Conservation (phyloP, 2,888 invertebrate species). For the Chelonus formosanus region DNA sequence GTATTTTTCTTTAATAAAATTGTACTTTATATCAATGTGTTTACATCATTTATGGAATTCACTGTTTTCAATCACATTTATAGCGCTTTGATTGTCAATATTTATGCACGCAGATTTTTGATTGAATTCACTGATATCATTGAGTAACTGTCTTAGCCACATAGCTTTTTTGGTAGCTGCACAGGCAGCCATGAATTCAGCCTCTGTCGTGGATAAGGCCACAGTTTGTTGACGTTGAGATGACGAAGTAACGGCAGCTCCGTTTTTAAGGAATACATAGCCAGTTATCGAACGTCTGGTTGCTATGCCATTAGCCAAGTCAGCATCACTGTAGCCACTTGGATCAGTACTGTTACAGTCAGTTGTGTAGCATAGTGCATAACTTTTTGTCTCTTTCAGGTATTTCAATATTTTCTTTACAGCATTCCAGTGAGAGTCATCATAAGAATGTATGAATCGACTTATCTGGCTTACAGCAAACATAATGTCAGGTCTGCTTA, state of each 20-base stretch:
- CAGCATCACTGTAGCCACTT: slow-evolving; percentile 9
- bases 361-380: neutral
- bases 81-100: slow-evolving; percentile 3
- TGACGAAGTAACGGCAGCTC: too few species aligned
- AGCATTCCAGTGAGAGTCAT: slow-evolving; percentile 18
- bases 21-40: too few species aligned
- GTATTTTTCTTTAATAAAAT: too few species aligned
- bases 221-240: too few species aligned
- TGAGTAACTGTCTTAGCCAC: neutral
- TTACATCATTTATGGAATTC: too few species aligned
- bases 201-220: too few species aligned
- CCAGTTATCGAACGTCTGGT: slow-evolving; percentile 15
- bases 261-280: slow-evolving; percentile 19
- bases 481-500: slow-evolving; percentile 19
- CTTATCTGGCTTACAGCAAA: slow-evolving; percentile 11
- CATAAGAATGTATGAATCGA: neutral
- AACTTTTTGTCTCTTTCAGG: slow-evolving; percentile 3
- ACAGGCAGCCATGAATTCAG: too few species aligned
- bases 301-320: slow-evolving; percentile 15
- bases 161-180: too few species aligned
- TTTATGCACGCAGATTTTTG: neutral
- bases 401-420: slow-evolving; percentile 23
- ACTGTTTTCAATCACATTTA: neutral
- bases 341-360: neutral
- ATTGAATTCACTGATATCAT: neutral